phyloP scores from a whole-genome alignment of 2,888 invertebrate species.

The Eucera pruinosa region DNA sequence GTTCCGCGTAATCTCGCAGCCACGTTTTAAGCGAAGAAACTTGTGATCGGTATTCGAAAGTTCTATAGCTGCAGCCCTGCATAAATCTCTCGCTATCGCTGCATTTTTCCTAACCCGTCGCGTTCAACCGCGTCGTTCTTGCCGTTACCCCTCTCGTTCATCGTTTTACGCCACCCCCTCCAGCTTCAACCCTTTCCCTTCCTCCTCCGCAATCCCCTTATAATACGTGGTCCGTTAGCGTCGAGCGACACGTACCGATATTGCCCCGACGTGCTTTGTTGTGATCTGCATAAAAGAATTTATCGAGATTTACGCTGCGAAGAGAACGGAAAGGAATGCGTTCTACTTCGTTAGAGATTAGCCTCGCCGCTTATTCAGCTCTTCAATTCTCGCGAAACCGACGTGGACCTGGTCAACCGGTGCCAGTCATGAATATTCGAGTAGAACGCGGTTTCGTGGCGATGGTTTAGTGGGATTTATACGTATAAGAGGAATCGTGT shows the following conservation, averaged over 20 bases:
- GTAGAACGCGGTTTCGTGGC: not conserved
- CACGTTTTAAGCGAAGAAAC: conserved; percentile 29
- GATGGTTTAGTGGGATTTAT: not conserved
- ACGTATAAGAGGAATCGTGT: not conserved
- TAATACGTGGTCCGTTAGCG: conserved; percentile 48
- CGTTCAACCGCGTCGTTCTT: conserved; percentile 3
- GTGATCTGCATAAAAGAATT: conserved; percentile 55
- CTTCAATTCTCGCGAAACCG: not conserved
- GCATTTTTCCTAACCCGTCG: conserved; percentile 34
- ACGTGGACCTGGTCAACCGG: too few species aligned
- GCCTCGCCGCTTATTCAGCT: not conserved
- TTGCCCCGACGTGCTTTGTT: conserved; percentile 59
- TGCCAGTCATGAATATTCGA: not conserved
- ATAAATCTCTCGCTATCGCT: conserved; percentile 70
- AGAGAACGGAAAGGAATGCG: not conserved
- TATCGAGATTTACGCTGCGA: conserved; percentile 38
- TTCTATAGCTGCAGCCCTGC: conserved; percentile 58
- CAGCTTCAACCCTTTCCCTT: not conserved
- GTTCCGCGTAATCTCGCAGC: conserved; percentile 45
- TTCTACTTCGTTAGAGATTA: too few species aligned
- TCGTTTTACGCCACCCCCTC: conserved; percentile 3
- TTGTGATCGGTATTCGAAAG: conserved; percentile 53
- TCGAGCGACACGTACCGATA: conserved; percentile 51
- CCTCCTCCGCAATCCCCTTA: not conserved
- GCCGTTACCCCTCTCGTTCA: conserved; percentile 7